Base-by-base conservation (phyloP, 2,888 invertebrate species). In the Caenorhabditis sinica region DNA sequence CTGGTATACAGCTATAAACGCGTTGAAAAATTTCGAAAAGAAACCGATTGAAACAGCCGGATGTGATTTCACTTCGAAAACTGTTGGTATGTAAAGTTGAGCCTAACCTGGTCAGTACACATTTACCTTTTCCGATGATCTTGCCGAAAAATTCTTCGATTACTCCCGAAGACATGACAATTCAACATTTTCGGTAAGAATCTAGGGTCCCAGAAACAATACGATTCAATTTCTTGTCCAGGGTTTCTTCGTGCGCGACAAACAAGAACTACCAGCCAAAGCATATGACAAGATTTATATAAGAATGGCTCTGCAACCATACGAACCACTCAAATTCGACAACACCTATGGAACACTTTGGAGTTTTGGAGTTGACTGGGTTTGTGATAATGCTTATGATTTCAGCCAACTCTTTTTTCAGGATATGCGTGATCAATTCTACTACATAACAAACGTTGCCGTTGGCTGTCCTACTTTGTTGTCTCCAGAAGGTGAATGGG, bases 351-450 rank as follows among this genome's bases (percentile, higher is more conserved):
- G 58, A 58, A 28, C 58, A 58, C 25, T 17, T 58, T n/a, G 58
- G 30, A 58, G 58, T 58, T 58, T 58, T 17, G 28, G 28, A 58
- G 8, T 28, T 28, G 28, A 58, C 13, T 58, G 58, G 58, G 58
- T 58, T 49, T 20, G 49, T 13, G 9, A 11, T 20, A 20, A 17
- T 45, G 15, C 15, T 17, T 45, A 4, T 45, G 2, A 17, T 17
- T 0, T 11, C 15, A 45, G 15, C n/a, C 20, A 20, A 6, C 2
- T 28, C 28, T 58, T 17, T 28, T 13, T 58, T 58, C 58, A 58
- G 58, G 58, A 58, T 15, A 58, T 25, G 58, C n/a, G 28, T 5
- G 58, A 58, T 58, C 58, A 58, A 15, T 58, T 58, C 30, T 58
- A 58, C 17, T 58, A 58, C 58, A 58, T 58, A 0, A 17, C 17